Evolutionary conservation across 2,113 vertebrate species (phyloP), one percentile per base, ranked within the genome.

Genomic region (Xenopus laevis): DNA sequence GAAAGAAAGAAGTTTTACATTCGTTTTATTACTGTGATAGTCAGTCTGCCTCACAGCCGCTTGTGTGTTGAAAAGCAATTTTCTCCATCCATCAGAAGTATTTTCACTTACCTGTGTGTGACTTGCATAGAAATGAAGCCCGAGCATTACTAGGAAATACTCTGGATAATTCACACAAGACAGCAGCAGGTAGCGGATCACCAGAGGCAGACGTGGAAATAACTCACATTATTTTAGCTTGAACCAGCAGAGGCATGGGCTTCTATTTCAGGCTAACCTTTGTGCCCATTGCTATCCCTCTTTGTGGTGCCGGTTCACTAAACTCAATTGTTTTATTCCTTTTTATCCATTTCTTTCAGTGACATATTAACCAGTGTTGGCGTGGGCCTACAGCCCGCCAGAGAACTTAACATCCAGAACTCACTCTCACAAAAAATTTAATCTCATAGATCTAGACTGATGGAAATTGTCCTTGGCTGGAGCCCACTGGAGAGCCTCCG

Each of bases 61-160:
- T 55, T n/a, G 45, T 27, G 65, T 21, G 73, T 53, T 27, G 65
- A 75, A 75, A 74, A 60, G 55, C 47, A 58, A 63, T 75, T 68
- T 40, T 75, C 60, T 55, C 53, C 66, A 61, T 40, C 23, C 46
- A 20, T 69, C 60, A 68, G 73, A 52, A 44, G 44, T 30, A 45
- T 63, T 75, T 69, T 57, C 57, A 62, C 65, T 68, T 58, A 69
- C 73, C 66, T 75, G 66, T 50, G 30, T 75, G 73, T 75, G 73
- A 75, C 65, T 63, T 44, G 73, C 62, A 68, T 75, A 30, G 66
- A 62, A 62, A 75, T 62, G 6, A 75, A 65, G 57, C 45, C 23
- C 46, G 16, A 60, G 65, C 63, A 47, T 27, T 58, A 17, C 21
- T 40, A 68, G 65, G 72, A 74, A 59, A 75, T 55, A 61, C 73